Base-by-base conservation (phyloP, 92 coral and sea anemone species). In the Anthopleura xanthogrammica region DNA sequence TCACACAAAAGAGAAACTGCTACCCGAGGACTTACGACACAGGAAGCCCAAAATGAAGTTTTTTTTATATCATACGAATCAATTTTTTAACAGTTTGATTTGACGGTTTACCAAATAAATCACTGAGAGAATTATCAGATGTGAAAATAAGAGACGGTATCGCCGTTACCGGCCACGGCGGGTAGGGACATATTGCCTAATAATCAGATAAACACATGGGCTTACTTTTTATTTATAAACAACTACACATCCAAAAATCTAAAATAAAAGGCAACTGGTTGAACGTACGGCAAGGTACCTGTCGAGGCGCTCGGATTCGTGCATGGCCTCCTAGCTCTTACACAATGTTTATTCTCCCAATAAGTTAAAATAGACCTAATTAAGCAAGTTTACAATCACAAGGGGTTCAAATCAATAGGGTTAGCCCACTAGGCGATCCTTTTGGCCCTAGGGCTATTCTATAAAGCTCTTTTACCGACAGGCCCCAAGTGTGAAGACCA, bases 321-420 rank as follows among this genome's bases (percentile, higher is more conserved):
- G 23, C 70, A 58, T 58, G 70, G 24, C 24, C 70, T 29, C 19
- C 29, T 5, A 20, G 29, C 29, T 8, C 29, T 62, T 62, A n/a
- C 64, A 20, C 74, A 22, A 5, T 68, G 74, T 68, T 68, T 68
- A 68, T 36, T 29, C 43, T 66, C 52, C 42, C 73, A 10, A 68
- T 81, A 68, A 68, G 66, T 81, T 70, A 41, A 70, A 81, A 81
- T 81, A 81, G 48, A 81, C 77, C 73, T 81, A 81, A 81, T 81
- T 60, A 81, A 64, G 40, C 52, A 60, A 60, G 71, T 80, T 80
- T 71, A 64, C 71, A 22, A 40, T 68, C 84, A 52, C 77, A 81
- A 19, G 84, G 84, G 54, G 74, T 81, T 68, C 46, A 46, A 50
- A 81, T 81, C 39, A 66, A 48, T 77, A 50, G 52, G 64, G 23